phyloP scores from a whole-genome alignment of 2,888 invertebrate genomes.

The Drosophila niveifrons region DNA sequence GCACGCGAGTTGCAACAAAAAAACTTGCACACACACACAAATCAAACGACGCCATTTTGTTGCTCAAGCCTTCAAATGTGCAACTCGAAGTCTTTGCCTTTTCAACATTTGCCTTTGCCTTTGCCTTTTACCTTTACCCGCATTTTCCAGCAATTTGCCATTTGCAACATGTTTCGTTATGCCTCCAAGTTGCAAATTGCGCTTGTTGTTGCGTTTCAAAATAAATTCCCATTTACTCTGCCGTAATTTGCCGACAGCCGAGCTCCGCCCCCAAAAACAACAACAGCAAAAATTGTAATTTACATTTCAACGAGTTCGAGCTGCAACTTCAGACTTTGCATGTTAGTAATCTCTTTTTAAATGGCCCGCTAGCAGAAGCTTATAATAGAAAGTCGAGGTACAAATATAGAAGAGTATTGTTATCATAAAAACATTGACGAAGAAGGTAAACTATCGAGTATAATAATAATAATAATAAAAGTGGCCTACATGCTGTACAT shows the following conservation, averaged over 20 bases:
- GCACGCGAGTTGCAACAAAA: conserved; percentile 59
- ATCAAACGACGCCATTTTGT: conserved; percentile 74
- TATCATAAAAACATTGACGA: background rate
- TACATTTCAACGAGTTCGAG: conserved; percentile 59
- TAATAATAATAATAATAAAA: too few species aligned
- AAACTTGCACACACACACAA: conserved; percentile 41
- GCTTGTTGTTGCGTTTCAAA: conserved; percentile 39
- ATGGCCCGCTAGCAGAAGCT: conserved; percentile 40
- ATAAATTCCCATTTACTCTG: conserved; percentile 71
- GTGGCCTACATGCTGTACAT: too few species aligned
- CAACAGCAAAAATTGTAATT: conserved; percentile 53
- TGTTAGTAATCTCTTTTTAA: conserved; percentile 60
- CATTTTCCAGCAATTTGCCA: conserved; percentile 43
- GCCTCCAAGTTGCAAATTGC: conserved; percentile 24
- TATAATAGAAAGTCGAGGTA: conserved; percentile 2
- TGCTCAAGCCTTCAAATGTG: conserved; percentile 66
- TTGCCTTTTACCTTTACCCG: conserved; percentile 3
- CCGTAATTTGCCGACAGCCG: conserved; percentile 72
- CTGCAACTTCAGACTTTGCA: conserved; percentile 43
- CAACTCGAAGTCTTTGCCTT: conserved; percentile 47
- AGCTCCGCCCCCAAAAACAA: conserved; percentile 25
- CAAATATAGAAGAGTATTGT: background rate
- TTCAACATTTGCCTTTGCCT: background rate
- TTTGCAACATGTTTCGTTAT: conserved; percentile 41
- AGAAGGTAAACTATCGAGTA: background rate